These are phyloP conservation scores for Malacoctenus gilli DNA, from an alignment of 2,797 vertebrate species.

Conservation along the genomic window DNA sequence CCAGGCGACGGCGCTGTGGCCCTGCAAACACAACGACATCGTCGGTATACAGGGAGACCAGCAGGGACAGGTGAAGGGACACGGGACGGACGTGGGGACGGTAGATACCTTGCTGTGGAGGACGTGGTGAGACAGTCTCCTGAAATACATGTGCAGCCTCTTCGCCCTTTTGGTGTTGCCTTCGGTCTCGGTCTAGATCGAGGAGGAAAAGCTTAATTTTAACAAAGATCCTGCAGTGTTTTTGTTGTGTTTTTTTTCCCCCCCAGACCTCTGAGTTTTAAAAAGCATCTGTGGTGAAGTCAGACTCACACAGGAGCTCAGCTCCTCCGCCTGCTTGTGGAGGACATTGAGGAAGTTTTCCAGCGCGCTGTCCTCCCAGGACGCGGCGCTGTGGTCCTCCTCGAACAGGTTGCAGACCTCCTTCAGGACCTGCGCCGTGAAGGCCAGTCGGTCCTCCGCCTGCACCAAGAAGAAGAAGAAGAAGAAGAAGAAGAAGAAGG, in stretches of 20 bases:
- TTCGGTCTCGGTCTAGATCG: constrained; percentile 33
- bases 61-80: constrained; percentile 1
- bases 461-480: constrained; percentile 27
- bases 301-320: constrained; percentile 69
- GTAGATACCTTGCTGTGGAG: constrained; percentile 45
- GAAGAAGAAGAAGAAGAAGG: background rate
- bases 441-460: constrained; percentile 52
- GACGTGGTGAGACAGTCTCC: constrained; percentile 44
- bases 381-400: constrained; percentile 39
- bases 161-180: constrained; percentile 45
- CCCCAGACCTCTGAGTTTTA: too few species aligned
- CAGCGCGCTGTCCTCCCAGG: constrained; percentile 57
- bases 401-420: constrained; percentile 57
- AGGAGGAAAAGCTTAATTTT: too few species aligned
- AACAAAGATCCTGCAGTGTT: too few species aligned
- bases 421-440: constrained; percentile 60
- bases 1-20: constrained; percentile 62
- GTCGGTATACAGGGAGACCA: background rate
- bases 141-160: constrained; percentile 68
- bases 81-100: constrained; percentile 1
- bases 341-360: constrained; percentile 60
- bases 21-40: constrained; percentile 34
- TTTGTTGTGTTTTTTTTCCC: too few species aligned
- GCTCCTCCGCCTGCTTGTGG: constrained; percentile 44
- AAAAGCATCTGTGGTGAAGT: too few species aligned